Evolutionary conservation across 2,113 vertebrate genomes (phyloP), one percentile per base, ranked within the genome.

Genomic region (Lepisosteus oculatus): DNA sequence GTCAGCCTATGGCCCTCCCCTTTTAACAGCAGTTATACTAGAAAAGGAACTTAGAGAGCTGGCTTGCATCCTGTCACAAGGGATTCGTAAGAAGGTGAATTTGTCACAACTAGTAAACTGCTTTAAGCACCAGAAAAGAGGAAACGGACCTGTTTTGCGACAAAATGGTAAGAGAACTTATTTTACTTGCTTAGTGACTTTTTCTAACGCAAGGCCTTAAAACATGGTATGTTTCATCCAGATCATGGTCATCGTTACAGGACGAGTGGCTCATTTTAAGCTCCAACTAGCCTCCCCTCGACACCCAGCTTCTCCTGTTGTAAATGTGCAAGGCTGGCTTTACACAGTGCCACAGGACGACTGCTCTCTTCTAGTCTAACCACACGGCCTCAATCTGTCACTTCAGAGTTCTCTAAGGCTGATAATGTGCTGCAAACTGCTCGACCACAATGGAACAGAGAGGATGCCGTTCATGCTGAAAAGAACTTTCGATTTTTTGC

Each of bases 91-190:
- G 75, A 78, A 62, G 17, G 74, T 69, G 72, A 76, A 72, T 65
- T 66, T 29, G 47, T 68, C 77, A 69, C 69, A 73, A 47, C 29
- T 61, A 68, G 7, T 29, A 59, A 55, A 51, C 14, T 63, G 75
- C 72, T 43, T 15, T 54, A n/a, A 70, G 44, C 72, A 65, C 74
- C 69, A 68, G 44, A 55, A 69, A 73, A 45, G 44, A 61, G 66
- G 67, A 61, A 64, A 64, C 61, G 47, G 44, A 63, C 17, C 59
- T 68, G 43, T 57, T 63, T 70, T 65, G 68, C 17, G 29, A 84
- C 41, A 80, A 59, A 13, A 90, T 90, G 88, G 86, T 90, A 84
- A 76, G 88, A 76, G 42, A 78, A 72, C 69, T 70, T 74, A 70
- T 74, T 71, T 72, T 47, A 75, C 59, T 51, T 6, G 47, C 9